Conservation (phyloP, 2,113 vertebrate genomes). For the Boulengeromyrus knoepffleri region DNA sequence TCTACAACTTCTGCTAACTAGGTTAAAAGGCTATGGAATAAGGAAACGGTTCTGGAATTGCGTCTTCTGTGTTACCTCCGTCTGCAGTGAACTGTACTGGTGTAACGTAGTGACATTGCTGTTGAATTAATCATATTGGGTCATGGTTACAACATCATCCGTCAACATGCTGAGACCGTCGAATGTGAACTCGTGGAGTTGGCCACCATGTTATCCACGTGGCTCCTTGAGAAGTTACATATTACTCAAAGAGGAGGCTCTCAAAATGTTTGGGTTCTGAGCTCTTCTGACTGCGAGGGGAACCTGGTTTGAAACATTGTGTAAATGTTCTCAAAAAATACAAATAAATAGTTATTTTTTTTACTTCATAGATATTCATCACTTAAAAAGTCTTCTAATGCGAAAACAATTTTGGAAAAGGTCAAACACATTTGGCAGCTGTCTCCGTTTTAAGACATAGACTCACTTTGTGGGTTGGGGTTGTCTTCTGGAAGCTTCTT, state of each 20-base stretch:
- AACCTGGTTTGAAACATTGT: neutral
- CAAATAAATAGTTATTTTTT: neutral
- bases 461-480: constrained; percentile 51
- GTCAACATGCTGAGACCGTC: neutral
- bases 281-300: neutral
- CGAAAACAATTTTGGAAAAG: neutral
- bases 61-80: neutral
- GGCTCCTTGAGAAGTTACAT: neutral
- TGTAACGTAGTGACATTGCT: neutral
- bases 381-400: neutral
- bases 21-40: neutral
- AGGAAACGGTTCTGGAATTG: neutral
- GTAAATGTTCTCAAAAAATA: neutral
- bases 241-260: neutral
- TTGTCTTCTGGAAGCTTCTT: constrained; percentile 45
- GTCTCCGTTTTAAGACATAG: neutral
- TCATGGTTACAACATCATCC: constrained; percentile 3
- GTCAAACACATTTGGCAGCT: neutral
- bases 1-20: neutral
- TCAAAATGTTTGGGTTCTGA: neutral
- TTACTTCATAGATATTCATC: neutral
- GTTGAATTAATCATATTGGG: constrained; percentile 14
- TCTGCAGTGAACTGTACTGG: constrained; percentile 3
- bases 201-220: neutral
- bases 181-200: neutral